Conservation (phyloP, 2,113 vertebrate species). For the Podilymbus podiceps region DNA sequence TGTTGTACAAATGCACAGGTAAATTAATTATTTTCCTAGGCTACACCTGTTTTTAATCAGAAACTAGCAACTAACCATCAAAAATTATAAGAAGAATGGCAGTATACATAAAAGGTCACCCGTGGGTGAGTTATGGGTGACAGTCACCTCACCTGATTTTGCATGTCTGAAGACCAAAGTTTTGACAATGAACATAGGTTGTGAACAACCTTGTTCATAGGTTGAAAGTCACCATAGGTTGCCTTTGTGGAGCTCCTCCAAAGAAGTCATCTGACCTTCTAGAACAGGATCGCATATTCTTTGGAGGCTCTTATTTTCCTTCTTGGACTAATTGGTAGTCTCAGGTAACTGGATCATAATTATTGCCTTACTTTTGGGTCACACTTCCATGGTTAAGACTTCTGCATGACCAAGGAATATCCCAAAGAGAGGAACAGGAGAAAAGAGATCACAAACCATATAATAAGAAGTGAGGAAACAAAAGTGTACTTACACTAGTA, state of each 20-base stretch:
- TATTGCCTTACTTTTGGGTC: background rate
- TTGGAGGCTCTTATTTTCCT: background rate
- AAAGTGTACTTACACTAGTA: background rate
- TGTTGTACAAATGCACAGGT: background rate
- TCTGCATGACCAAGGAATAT: background rate
- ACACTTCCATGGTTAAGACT: background rate
- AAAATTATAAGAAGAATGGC: background rate
- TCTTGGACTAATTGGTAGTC: background rate
- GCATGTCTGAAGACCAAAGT: background rate
- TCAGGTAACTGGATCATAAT: conserved; percentile 13
- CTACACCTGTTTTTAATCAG: background rate
- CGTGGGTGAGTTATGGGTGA: background rate
- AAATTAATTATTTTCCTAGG: background rate
- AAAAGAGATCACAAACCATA: background rate
- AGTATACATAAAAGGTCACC: background rate
- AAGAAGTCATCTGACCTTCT: background rate
- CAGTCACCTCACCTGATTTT: background rate
- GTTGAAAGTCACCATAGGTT: background rate
- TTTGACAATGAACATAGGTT: background rate
- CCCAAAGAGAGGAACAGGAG: background rate
- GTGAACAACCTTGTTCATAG: too few relatives aligned
- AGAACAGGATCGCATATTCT: background rate
- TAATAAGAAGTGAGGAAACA: background rate
- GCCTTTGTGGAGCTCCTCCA: background rate
- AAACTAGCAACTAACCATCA: background rate